Percentiles rank a stretch among this genome's conserved stretches.
Evolutionary conservation across 2,888 invertebrate genomes (phyloP).

Genomic region (Drosophila sordidula): DNA sequence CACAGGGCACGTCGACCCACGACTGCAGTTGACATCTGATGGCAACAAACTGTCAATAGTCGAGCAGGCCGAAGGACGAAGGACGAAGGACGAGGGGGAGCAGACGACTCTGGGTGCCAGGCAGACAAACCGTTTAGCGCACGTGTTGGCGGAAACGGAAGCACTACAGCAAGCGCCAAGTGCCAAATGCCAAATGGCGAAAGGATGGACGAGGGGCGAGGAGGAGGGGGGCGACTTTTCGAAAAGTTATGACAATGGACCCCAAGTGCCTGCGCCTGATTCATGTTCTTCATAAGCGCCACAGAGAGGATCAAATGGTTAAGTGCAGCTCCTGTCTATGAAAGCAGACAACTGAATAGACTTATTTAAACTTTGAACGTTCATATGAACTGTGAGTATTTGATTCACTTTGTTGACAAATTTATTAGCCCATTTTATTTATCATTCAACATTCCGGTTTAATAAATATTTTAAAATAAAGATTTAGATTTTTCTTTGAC

Average conservation of each 20-base stretch:
- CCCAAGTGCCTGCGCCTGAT: slow-evolving; percentile 28
- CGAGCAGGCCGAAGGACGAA: slow-evolving; percentile 6
- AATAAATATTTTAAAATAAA: too few species aligned
- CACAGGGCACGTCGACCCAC: slow-evolving; percentile 54
- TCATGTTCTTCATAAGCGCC: slow-evolving; percentile 29
- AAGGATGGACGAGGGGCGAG: slow-evolving; percentile 5
- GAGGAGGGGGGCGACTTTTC: slow-evolving; percentile 4
- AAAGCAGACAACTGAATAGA: slow-evolving; percentile 2
- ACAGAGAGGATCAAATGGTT: slow-evolving; percentile 24
- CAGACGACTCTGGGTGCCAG: background rate
- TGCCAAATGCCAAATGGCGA: slow-evolving; percentile 29
- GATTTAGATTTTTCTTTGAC: too few species aligned
- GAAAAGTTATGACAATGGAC: slow-evolving; percentile 46
- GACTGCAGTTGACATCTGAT: slow-evolving; percentile 79
- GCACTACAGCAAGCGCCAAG: slow-evolving; percentile 48
- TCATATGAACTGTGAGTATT: background rate
- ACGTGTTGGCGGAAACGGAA: slow-evolving; percentile 72
- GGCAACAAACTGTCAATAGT: slow-evolving; percentile 51
- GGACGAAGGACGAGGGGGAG: slow-evolving; percentile 3
- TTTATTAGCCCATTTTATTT: too few species aligned
- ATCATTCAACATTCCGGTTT: too few species aligned
- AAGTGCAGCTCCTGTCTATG: slow-evolving; percentile 19
- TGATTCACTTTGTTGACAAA: background rate
- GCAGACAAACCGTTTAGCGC: slow-evolving; percentile 71
- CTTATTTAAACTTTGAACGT: slow-evolving; percentile 1